Percentiles rank a stretch among this genome's conserved stretches.
Evolutionary conservation across 2,113 vertebrate genomes (phyloP).

Genomic region (human): DNA sequence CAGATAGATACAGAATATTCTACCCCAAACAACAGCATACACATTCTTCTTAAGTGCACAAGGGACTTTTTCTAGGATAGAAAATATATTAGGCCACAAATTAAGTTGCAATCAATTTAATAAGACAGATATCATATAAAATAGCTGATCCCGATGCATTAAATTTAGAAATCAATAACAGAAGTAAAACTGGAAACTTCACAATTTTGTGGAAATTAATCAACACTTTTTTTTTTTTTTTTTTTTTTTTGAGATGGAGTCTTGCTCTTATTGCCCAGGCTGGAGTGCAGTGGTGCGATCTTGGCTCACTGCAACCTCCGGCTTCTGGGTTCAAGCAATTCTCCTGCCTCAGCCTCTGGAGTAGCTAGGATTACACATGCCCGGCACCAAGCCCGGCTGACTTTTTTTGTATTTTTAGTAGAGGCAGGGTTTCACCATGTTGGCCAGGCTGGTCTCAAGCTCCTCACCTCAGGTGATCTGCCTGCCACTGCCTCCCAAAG

Average conservation of each 20-base stretch:
- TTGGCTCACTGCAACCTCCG: no score
- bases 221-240: not conserved
- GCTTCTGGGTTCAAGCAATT: no score
- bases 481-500: no score
- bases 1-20: not conserved
- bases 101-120: not conserved
- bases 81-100: not conserved
- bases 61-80: not conserved
- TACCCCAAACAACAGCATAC: not conserved
- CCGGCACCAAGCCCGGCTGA: rapidly evolving
- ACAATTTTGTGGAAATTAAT: not conserved
- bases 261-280: no score
- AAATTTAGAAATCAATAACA: not conserved
- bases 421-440: no score
- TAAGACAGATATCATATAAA: not conserved
- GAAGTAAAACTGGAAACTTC: not conserved
- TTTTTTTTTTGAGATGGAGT: no score
- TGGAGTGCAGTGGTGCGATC: rapidly evolving
- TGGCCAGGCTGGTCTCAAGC: no score
- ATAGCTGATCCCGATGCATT: not conserved
- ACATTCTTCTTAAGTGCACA: not conserved
- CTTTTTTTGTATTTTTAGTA: no score
- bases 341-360: no score
- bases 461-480: no score
- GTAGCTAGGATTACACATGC: no score